Evolutionary conservation across 2,113 vertebrate genomes (phyloP), one percentile per base, ranked within the genome.

Genomic region (Meriones unguiculatus): DNA sequence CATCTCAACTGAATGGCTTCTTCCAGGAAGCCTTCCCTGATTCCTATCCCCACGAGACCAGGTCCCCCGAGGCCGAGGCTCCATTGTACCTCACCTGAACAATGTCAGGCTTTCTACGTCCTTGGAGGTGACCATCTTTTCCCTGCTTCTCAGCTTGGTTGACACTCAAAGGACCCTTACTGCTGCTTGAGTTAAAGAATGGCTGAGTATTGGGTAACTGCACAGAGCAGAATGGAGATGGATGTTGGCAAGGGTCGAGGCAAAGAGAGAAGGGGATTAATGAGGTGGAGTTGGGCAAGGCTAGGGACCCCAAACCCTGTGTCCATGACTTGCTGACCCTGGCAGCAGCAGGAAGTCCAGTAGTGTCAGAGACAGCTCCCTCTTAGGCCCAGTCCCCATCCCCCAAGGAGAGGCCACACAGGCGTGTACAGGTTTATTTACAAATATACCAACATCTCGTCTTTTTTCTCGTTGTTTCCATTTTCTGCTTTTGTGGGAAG

Each of bases 361-460:
- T 18, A 4, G 24, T 0, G 3, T 41, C 82, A 6, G n/a, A 0
- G 2, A 70, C 54, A 18, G 46, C 52, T 54, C 35, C 3, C 28
- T 54, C 90, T 41, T 17, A 0, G 76, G 22, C 72, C 35, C 30
- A 52, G 18, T 10, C 32, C 65, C 28, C 8, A 10, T 35, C 25
- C 82, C 50, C n/a, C 82, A 97, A 96, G 70, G 75, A 98, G 80
- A 95, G 54, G 67, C 95, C 59, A 50, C 85, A 70, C 93, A 64
- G 94, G 89, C 70, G 98, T 98, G 98, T 98, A 98, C 98, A 98
- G 98, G 98, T 98, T 99, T 99, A 99, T 99, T 99, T 99, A 99
- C 98, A 99, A 99, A 98, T 99, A 98, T 98, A 98, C 98, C 90
- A 97, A 98, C 95, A 98, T 98, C 98, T 98, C 52, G 73, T 98